Conservation (phyloP, 2,888 invertebrate genomes). For the Pheosia tremula region DNA sequence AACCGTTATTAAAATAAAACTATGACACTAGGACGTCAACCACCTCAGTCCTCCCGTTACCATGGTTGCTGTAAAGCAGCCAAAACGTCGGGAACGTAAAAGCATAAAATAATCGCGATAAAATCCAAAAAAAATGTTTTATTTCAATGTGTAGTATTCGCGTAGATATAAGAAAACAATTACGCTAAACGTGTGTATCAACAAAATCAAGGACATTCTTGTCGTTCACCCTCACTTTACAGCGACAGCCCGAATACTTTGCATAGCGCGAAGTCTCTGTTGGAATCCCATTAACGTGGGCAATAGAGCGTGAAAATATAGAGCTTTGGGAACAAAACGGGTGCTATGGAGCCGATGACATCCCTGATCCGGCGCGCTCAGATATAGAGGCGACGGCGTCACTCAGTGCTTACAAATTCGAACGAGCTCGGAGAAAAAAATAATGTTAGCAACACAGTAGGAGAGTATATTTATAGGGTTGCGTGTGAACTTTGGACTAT, state of each 20-base stretch:
- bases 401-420: conserved; percentile 43
- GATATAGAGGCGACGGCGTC: conserved; percentile 36
- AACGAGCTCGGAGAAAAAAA: neutral
- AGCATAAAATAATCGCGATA: no score
- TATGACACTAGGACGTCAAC: no score
- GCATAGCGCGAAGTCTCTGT: conserved; percentile 38
- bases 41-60: no score
- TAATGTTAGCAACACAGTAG: conserved; percentile 19
- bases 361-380: conserved; percentile 28
- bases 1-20: no score
- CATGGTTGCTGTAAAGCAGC: no score
- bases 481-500: neutral
- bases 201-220: neutral
- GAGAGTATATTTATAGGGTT: conserved; percentile 12
- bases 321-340: conserved; percentile 46
- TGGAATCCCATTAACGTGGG: conserved; percentile 46
- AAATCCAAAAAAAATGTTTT: no score
- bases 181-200: neutral
- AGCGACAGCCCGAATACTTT: conserved; percentile 26
- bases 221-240: conserved; percentile 2
- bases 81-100: no score
- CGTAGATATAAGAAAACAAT: neutral
- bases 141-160: no score
- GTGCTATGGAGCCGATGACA: conserved; percentile 41
- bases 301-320: conserved; percentile 56